Percentiles rank a stretch among this genome's conserved stretches.
Evolutionary conservation across 2,113 vertebrate species (phyloP).

Genomic region (Channa argus): DNA sequence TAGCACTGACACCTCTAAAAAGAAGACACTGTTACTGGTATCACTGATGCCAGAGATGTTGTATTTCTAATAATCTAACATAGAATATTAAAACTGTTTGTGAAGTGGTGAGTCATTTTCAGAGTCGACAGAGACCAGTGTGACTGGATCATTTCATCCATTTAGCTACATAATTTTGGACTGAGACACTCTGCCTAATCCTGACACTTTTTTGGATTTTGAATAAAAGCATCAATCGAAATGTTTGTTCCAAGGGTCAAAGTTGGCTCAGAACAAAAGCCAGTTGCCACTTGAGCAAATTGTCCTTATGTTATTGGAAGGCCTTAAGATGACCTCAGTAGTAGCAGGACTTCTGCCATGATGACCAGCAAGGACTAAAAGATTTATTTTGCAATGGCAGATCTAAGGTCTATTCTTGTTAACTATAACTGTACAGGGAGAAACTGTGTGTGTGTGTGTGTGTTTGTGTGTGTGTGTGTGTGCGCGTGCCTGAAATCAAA

Average conservation of each 20-base stretch:
- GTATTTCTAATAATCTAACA: background rate
- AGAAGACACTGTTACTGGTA: background rate
- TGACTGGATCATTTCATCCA: background rate
- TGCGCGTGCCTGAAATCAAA: constrained; percentile 23
- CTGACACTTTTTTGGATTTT: background rate
- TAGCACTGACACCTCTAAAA: background rate
- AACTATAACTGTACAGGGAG: background rate
- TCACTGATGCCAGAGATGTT: background rate
- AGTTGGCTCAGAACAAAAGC: constrained; percentile 50
- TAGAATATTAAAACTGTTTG: background rate
- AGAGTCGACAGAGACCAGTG: background rate
- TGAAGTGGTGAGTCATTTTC: background rate
- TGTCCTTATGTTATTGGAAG: constrained; percentile 38
- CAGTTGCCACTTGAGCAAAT: constrained; percentile 16
- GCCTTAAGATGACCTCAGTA: constrained; percentile 1
- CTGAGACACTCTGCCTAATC: background rate
- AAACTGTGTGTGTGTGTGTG: constrained; percentile 6
- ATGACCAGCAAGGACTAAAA: constrained; percentile 3
- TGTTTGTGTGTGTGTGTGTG: constrained; percentile 8
- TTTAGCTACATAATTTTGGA: background rate
- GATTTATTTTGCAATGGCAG: background rate
- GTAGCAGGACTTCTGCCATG: constrained; percentile 30
- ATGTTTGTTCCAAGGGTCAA: constrained; percentile 35
- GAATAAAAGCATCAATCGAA: background rate
- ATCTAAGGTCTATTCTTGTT: background rate